Evolutionary conservation across 2,888 invertebrate genomes (phyloP).

Genomic region (Drosophila subquinaria): DNA sequence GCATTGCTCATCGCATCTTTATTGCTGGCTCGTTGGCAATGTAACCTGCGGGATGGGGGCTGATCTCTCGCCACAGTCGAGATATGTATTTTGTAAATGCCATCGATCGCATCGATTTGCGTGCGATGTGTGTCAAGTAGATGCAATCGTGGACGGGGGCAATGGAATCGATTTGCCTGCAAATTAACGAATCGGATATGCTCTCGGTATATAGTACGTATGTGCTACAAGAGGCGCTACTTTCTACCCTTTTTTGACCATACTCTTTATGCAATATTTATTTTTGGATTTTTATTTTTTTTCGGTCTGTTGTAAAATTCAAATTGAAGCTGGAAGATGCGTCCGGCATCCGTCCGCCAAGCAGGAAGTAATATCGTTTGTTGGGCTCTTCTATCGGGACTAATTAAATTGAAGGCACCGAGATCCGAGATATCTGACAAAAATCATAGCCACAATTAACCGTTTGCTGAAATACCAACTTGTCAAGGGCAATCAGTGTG

Average conservation of each 20-base stretch:
- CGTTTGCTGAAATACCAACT: slow-evolving; percentile 68
- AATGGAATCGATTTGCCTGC: slow-evolving; percentile 76
- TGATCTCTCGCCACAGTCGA: slow-evolving; percentile 13
- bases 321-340: slow-evolving; percentile 64
- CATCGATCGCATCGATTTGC: slow-evolving; percentile 78
- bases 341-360: slow-evolving; percentile 27
- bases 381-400: slow-evolving; percentile 12
- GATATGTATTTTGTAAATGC: slow-evolving; percentile 64
- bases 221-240: slow-evolving; percentile 42
- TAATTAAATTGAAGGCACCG: slow-evolving; percentile 59
- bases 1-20: slow-evolving; percentile 61
- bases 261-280: slow-evolving; percentile 56
- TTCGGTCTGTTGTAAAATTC: slow-evolving; percentile 64
- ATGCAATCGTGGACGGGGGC: slow-evolving; percentile 66
- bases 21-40: slow-evolving; percentile 33
- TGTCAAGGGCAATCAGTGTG: slow-evolving; percentile 72
- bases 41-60: slow-evolving; percentile 8
- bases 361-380: slow-evolving; percentile 63
- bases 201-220: slow-evolving; percentile 1
- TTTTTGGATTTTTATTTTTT: slow-evolving; percentile 28
- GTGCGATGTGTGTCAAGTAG: slow-evolving; percentile 82
- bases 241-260: slow-evolving; percentile 55
- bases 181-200: slow-evolving; percentile 77
- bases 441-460: slow-evolving; percentile 78
- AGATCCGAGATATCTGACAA: slow-evolving; percentile 25